Base-by-base conservation (phyloP, 2,888 invertebrate genomes). In the Brachylomia viminalis region DNA sequence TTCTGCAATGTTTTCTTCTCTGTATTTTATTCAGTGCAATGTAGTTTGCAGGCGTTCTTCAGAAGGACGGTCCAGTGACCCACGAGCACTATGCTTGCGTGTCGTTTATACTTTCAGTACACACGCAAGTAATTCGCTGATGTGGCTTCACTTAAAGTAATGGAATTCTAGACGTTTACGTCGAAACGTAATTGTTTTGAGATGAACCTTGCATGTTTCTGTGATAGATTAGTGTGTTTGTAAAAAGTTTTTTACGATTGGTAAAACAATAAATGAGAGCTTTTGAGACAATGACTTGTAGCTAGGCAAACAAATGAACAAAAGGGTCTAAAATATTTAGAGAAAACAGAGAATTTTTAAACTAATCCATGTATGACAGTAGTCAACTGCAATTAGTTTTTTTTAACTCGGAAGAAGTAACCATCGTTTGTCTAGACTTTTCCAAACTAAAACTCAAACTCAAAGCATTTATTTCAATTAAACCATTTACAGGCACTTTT, bases 11-110 rank as follows among this genome's bases (percentile, higher is more conserved):
- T 10, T 10, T 10, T 54, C n/a, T 3, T 38, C 30, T 45, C 11
- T 62, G 13, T 17, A n/a, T 11, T 56, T 54, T 30, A 56, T 68
- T 38, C 65, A 65, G 58, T 61, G 52, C 59, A 70, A 61, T 79
- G 59, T 47, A 61, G 66, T 71, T 67, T 54, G 38, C 30, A 10
- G n/a, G 2, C 49, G 54, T 62, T 67, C 54, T 79, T 62, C 45
- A 67, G 17, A 79, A 79, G 56, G 62, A 17, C 33, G 30, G 56
- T 49, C 67, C 27, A 52, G n/a, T 79, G 56, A 72, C 62, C 62
- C 4, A 1, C 20, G 3, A 49, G 15, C 30, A 17, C n/a, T 10
- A n/a, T 23, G 42, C 23, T 79, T 42, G 79, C 70, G 70, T 79
- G 79, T 47, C 54, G 30, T 23, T 23, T 15, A 45, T 49, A 30